Conservation (phyloP, 2,888 invertebrate species). For the Sinhomidia bicolor region DNA sequence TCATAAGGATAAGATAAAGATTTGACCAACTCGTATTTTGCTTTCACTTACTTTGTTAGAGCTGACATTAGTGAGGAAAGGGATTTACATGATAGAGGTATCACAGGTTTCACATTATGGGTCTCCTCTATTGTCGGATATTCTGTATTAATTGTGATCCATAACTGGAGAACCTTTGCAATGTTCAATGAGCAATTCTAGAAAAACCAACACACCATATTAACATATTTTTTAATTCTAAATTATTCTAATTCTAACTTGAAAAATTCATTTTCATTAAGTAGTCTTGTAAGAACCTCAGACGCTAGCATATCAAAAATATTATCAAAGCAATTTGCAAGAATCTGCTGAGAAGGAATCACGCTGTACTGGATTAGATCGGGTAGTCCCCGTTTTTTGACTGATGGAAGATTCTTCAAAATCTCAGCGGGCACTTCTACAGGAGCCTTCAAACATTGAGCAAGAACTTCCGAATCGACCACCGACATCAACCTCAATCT, state of each 20-base stretch:
- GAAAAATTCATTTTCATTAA: too few relatives aligned
- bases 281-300: too few relatives aligned
- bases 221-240: too few relatives aligned
- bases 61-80: slow-evolving; percentile 87
- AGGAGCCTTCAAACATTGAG: slow-evolving; percentile 83
- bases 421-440: slow-evolving; percentile 80
- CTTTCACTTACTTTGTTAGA: slow-evolving; percentile 84
- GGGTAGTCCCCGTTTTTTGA: slow-evolving; percentile 38
- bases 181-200: slow-evolving; percentile 89
- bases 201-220: background rate
- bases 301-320: slow-evolving; percentile 79
- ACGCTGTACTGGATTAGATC: slow-evolving; percentile 55
- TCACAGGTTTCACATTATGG: slow-evolving; percentile 85
- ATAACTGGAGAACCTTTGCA: slow-evolving; percentile 92
- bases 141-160: slow-evolving; percentile 91
- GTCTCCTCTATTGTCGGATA: slow-evolving; percentile 83
- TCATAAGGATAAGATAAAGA: too few relatives aligned
- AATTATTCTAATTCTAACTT: too few relatives aligned
- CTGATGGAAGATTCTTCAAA: slow-evolving; percentile 66
- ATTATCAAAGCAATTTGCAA: slow-evolving; percentile 75
- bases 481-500: slow-evolving; percentile 87
- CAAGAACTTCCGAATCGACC: slow-evolving; percentile 86
- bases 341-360: slow-evolving; percentile 61
- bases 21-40: background rate
- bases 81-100: slow-evolving; percentile 86